phyloP scores from a whole-genome alignment of 2,113 vertebrate genomes.

The Embiotoca jacksoni region DNA sequence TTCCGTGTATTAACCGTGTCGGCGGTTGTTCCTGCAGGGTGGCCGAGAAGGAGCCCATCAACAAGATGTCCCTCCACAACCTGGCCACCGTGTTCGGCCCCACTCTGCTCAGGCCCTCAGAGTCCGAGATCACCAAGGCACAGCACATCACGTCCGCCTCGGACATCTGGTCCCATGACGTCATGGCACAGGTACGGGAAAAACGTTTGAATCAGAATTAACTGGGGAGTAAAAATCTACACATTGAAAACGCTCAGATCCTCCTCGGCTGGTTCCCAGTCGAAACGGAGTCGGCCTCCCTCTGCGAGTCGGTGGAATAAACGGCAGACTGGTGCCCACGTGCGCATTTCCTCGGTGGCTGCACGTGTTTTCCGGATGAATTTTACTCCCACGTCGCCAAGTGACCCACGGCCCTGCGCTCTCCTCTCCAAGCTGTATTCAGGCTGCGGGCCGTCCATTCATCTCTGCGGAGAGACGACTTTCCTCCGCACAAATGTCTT shows the following conservation, averaged over 20 bases:
- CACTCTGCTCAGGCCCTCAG: constrained; percentile 95
- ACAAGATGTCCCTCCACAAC: constrained; percentile 99
- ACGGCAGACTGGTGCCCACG: not conserved
- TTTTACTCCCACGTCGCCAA: constrained; percentile 56
- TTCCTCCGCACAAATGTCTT: constrained; percentile 62
- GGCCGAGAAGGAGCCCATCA: constrained; percentile 97
- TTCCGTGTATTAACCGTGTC: not conserved
- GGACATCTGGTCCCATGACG: constrained; percentile 99
- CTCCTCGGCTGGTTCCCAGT: no score
- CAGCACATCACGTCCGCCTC: constrained; percentile 92
- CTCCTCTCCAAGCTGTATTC: constrained; percentile 71
- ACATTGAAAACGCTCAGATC: no score
- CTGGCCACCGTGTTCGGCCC: constrained; percentile 97
- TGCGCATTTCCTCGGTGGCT: constrained; percentile 16
- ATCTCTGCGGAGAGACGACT: constrained; percentile 42
- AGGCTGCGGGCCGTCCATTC: constrained; percentile 42
- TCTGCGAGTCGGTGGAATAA: not conserved
- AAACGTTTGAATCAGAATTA: not conserved
- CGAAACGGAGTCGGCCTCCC: not conserved
- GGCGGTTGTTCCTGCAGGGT: constrained; percentile 84
- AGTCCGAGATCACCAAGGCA: constrained; percentile 90
- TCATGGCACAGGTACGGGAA: constrained; percentile 95
- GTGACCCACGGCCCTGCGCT: constrained; percentile 49
- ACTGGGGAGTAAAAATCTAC: not conserved
- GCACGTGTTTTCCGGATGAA: constrained; percentile 17